phyloP scores from a whole-genome alignment of 2,888 invertebrate species.

The Hemithea aestivaria region DNA sequence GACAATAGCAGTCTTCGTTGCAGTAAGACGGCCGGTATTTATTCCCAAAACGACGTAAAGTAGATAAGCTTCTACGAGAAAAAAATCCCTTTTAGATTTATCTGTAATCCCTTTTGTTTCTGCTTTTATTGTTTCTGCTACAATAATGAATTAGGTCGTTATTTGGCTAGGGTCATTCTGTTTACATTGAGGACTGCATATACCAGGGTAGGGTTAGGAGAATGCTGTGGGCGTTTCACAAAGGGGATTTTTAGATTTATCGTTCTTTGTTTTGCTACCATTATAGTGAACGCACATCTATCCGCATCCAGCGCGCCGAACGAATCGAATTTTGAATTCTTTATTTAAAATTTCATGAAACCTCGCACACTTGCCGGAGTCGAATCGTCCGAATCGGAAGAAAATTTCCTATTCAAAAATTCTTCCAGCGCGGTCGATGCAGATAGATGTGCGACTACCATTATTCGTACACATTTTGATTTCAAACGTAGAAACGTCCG shows the following conservation, averaged over 20 bases:
- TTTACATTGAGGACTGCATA: conserved; percentile 62
- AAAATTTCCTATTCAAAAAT: too few species aligned
- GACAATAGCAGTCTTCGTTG: conserved; percentile 64
- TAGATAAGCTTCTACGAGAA: conserved; percentile 61
- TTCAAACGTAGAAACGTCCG: conserved; percentile 28
- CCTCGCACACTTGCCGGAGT: too few species aligned
- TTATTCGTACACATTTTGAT: conserved; percentile 33
- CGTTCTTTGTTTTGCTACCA: conserved; percentile 43
- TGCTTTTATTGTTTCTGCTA: conserved; percentile 65
- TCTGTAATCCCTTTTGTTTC: conserved; percentile 65
- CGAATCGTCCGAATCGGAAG: too few species aligned
- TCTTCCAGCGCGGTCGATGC: too few species aligned
- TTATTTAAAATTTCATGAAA: too few species aligned
- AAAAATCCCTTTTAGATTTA: conserved; percentile 68
- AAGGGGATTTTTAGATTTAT: conserved; percentile 64
- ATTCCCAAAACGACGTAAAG: conserved; percentile 66
- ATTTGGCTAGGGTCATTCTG: conserved; percentile 65
- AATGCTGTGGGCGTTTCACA: conserved; percentile 58
- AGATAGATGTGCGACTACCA: too few species aligned
- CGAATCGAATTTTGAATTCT: too few species aligned
- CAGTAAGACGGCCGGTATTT: conserved; percentile 57
- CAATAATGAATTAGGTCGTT: conserved; percentile 66
- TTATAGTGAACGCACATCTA: too few species aligned
- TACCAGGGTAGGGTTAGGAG: conserved; percentile 54
- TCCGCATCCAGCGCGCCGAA: too few species aligned